phyloP scores from a whole-genome alignment of 2,113 vertebrate genomes.

The Campylorhamphus procurvoides region DNA sequence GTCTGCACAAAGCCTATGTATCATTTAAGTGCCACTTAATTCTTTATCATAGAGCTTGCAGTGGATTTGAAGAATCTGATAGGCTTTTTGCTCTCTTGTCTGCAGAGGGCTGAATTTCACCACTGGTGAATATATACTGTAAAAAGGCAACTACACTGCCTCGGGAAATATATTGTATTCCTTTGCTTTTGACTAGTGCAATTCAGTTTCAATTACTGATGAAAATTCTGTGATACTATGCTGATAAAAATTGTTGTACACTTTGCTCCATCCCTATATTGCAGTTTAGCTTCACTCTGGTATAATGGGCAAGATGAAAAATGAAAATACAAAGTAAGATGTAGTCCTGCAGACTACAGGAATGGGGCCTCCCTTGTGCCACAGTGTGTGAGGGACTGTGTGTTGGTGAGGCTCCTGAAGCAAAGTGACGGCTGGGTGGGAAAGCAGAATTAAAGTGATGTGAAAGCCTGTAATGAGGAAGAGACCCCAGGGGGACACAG shows the following conservation, averaged over 20 bases:
- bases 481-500: rapidly evolving
- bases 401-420: not conserved
- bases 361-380: not conserved
- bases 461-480: not conserved
- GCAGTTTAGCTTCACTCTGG: not conserved
- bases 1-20: not conserved
- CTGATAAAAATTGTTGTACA: not conserved
- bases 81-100: constrained; percentile 35
- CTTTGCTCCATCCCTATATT: not conserved
- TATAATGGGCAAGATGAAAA: not conserved
- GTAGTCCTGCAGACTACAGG: not conserved
- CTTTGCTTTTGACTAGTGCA: not conserved
- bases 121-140: not conserved
- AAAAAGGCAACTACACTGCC: constrained; percentile 21
- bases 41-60: constrained; percentile 19
- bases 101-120: constrained; percentile 24
- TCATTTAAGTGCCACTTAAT: constrained; percentile 48
- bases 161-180: not conserved
- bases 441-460: rapidly evolving
- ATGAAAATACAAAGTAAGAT: not conserved
- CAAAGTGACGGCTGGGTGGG: not conserved
- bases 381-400: not conserved
- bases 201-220: constrained; percentile 30
- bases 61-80: constrained; percentile 17
- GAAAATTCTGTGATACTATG: not conserved